Evolutionary conservation across 2,797 vertebrate genomes (phyloP), one percentile per base, ranked within the genome.

Genomic region (Scleropages formosus): DNA sequence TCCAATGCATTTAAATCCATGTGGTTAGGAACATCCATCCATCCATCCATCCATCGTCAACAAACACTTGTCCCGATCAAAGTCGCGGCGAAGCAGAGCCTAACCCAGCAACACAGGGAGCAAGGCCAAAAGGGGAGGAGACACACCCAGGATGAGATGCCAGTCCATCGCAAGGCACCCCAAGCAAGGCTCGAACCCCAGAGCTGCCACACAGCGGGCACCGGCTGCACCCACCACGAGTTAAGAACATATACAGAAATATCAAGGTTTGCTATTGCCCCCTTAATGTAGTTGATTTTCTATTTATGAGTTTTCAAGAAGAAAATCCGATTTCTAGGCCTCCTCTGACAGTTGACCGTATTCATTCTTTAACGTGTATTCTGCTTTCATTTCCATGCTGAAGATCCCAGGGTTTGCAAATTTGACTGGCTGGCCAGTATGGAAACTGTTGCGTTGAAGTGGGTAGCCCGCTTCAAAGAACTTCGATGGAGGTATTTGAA

Each of bases 391-490:
- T 49, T 51, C 49, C 10, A 10, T 51, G 10, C 53, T 10, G 18
- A 56, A 53, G 18, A 56, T 12, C 9, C 18, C 53, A 56, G 11
- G 12, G 11, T 18, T 56, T 56, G 18, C 1, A 56, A 44, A 61
- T 47, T 61, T 12, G 56, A 53, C 64, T 75, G 13, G 39, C 47
- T 8, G 22, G 16, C 59, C 56, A 26, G 53, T 56, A 46, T 56
- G 47, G 10, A 47, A 51, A 31, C 39, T 64, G 31, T 24, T 47
- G 31, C 12, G 58, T 12, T 67, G 53, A 74, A 26, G 15, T 15
- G 66, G 47, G 12, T n/a, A 22, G 62, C 2, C 46, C 66, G 22
- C 51, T 74, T 74, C 61, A 66, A 64, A 31, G 27, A 58, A 47
- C 27, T 20, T 58, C 51, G 63, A 56, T 9, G 59, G 53, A 39